Percentiles rank a stretch among this genome's conserved stretches.
phyloP scores from a whole-genome alignment of 2,888 invertebrate genomes.

The Macroteleia sp. region DNA sequence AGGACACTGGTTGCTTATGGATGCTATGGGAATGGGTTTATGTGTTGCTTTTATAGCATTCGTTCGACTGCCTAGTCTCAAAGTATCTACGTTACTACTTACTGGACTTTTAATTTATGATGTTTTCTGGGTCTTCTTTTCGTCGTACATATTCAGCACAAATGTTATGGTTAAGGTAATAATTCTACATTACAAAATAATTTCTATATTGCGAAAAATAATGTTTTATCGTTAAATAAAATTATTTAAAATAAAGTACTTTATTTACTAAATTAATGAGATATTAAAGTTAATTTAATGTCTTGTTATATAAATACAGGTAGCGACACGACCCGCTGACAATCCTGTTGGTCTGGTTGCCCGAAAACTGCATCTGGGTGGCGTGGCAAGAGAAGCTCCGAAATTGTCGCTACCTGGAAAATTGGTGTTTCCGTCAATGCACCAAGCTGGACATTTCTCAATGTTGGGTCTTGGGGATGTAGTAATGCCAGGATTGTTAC shows the following conservation, averaged over 20 bases:
- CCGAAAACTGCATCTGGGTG: constrained; percentile 95
- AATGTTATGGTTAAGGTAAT: constrained; percentile 99
- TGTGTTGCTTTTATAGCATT: constrained; percentile 99
- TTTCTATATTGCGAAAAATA: too few species aligned
- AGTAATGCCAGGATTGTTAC: constrained; percentile 97
- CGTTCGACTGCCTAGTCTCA: constrained; percentile 96
- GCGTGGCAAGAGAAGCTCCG: constrained; percentile 95
- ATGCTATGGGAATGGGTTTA: constrained; percentile 99
- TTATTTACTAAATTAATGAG: too few species aligned
- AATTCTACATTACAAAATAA: too few species aligned
- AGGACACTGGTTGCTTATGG: constrained; percentile 99
- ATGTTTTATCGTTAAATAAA: too few species aligned
- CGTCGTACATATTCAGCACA: constrained; percentile 98
- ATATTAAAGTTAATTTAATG: too few species aligned
- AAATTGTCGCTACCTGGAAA: constrained; percentile 98
- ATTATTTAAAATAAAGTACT: too few species aligned
- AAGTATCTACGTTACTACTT: constrained; percentile 96
- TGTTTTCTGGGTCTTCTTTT: constrained; percentile 99
- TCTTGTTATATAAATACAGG: too few species aligned
- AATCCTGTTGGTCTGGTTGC: constrained; percentile 97
- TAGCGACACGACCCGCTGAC: constrained; percentile 93
- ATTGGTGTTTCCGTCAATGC: constrained; percentile 98
- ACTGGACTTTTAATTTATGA: constrained; percentile 97
- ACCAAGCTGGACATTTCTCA: constrained; percentile 97
- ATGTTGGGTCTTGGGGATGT: constrained; percentile 95